Conservation (phyloP, 2,113 vertebrate species). For the Edolisoma coerulescens region DNA sequence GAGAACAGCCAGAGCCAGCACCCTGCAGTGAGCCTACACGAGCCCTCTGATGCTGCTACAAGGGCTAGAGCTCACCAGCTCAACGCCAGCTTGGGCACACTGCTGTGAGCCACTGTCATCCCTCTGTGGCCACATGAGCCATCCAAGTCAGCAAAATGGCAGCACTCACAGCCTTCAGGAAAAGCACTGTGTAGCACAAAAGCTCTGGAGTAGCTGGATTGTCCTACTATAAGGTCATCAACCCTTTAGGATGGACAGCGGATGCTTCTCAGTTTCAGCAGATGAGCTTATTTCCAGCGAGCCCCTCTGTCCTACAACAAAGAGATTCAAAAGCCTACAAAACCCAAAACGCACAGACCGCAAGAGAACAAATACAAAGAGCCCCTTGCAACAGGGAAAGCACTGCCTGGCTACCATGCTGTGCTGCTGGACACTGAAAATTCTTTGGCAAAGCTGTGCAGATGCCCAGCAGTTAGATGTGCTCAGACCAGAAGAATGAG, state of each 20-base stretch:
- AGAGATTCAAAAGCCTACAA: neutral
- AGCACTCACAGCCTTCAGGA: neutral
- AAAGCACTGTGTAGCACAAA: neutral
- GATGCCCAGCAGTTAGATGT: neutral
- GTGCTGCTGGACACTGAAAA: neutral
- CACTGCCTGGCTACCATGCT: accelerated
- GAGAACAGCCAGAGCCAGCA: neutral
- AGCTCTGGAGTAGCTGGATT: neutral
- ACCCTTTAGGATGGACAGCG: neutral
- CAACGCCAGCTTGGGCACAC: accelerated
- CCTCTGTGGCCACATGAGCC: neutral
- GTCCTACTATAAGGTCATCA: neutral
- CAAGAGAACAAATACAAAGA: neutral
- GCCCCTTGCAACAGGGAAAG: neutral
- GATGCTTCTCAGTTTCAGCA: neutral
- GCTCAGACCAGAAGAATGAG: neutral
- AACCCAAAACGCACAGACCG: neutral
- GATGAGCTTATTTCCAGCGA: neutral
- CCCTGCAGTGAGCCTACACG: neutral
- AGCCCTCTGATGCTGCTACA: neutral
- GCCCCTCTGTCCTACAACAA: neutral
- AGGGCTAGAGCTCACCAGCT: neutral
- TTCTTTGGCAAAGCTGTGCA: neutral
- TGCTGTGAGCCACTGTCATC: neutral
- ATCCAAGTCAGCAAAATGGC: neutral